Conservation (phyloP, 2,888 invertebrate species). For the Drosophila lutescens region DNA sequence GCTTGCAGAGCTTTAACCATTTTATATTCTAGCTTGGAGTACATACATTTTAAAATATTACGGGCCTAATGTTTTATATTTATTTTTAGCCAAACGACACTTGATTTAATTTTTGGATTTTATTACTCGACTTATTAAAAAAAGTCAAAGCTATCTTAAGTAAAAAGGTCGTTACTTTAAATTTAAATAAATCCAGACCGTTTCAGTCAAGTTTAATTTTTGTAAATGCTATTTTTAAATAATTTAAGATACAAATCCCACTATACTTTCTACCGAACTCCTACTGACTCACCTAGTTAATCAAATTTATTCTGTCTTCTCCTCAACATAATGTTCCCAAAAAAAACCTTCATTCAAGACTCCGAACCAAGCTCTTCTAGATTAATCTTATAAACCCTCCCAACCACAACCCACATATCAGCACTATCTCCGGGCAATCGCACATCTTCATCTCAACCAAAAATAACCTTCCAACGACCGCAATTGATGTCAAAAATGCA, state of each 20-base stretch:
- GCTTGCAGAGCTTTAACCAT: not conserved
- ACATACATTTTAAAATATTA: not conserved
- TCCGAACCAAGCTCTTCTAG: not conserved
- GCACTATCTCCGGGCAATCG: slow-evolving; percentile 19
- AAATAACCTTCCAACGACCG: slow-evolving; percentile 28
- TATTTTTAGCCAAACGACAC: too few relatives aligned
- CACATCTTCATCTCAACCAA: slow-evolving; percentile 18
- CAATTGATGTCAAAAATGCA: slow-evolving; percentile 43
- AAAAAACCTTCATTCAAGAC: not conserved
- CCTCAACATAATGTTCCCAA: not conserved
- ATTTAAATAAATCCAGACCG: too few relatives aligned
- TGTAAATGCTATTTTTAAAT: too few relatives aligned
- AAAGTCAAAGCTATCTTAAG: too few relatives aligned
- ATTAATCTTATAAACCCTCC: not conserved
- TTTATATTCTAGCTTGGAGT: not conserved
- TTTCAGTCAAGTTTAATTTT: too few relatives aligned
- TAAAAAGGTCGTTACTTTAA: too few relatives aligned
- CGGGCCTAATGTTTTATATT: too few relatives aligned
- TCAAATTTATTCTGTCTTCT: not conserved
- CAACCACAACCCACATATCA: slow-evolving; percentile 40
- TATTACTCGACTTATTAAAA: too few relatives aligned
- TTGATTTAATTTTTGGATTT: too few relatives aligned
- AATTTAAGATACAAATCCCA: too few relatives aligned
- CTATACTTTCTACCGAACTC: too few relatives aligned
- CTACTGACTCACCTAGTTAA: too few relatives aligned